Evolutionary conservation across 2,888 invertebrate species (phyloP), one percentile per base, ranked within the genome.

Genomic region (Endotricha flammealis): DNA sequence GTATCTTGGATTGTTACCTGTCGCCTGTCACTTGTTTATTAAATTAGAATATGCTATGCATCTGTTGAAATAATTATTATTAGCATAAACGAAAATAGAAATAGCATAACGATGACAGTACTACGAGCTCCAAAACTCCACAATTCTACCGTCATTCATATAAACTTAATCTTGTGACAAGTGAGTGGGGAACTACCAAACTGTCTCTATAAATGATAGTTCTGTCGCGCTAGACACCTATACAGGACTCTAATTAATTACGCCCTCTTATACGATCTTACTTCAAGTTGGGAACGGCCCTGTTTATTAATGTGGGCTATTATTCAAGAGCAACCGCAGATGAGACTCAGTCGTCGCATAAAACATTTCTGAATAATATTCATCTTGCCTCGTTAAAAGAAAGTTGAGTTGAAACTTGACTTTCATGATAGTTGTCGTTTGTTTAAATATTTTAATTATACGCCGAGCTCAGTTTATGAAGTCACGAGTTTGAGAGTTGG

Each of bases 261-360:
- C 66, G 60, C 63, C 65, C 65, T 67, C 65, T 71, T 72, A 71
- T 57, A 60, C 60, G 65, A 65, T 65, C 64, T 70, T 57, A 64
- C 68, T 64, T 60, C 54, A 66, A 66, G 56, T 69, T 64, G 56
- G 65, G 69, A 70, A 66, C 68, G 64, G 70, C 72, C 60, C 71
- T 76, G 79, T 75, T 78, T 82, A 83, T 85, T 80, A 83, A 82
- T 83, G 81, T 64, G 53, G 46, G 55, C 64, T 75, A 82, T 83
- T 81, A 83, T 76, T 82, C 75, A 80, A 62, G 55, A 52, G 60
- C 67, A 62, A 53, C 81, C 81, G 61, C 80, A 82, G 77, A 82
- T 81, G 81, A 78, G 76, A 69, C 77, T 70, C 50, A 48, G 57
- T 60, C 57, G 54, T 50, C 56, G 57, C 63, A 66, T 67, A 63